Evolutionary conservation across 2,888 invertebrate species (phyloP), one percentile per base, ranked within the genome.

Genomic region (Spilosoma lubricipeda): DNA sequence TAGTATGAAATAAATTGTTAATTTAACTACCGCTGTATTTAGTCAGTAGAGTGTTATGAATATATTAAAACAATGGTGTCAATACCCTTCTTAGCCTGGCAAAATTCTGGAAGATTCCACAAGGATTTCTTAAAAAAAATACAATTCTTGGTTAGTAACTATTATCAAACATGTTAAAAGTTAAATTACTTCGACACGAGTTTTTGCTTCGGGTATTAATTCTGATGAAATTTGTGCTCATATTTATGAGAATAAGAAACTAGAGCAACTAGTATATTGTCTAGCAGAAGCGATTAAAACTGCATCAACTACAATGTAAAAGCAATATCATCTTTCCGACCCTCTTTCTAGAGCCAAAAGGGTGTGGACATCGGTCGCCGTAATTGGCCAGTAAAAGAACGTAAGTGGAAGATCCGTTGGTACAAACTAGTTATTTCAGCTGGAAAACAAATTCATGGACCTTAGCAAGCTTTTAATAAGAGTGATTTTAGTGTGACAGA

Each of bases 361-460:
- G 80, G 79, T 86, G 87, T 80, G 80, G 80, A 85, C 79, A 80
- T 79, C 76, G 86, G 74, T 76, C 81, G 75, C 77, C 76, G 77
- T 86, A 86, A 86, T 87, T 86, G 87, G 67, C 83, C 78, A 83
- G 86, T 86, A 86, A 86, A 86, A 86, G 83, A 85, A 86, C 83
- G 83, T 85, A 82, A 85, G 86, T 87, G 78, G 77, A 76, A 79
- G 78, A 84, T 76, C 74, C 76, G 70, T 78, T 67, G 68, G 52
- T n/a, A 42, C 79, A 72, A 79, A 78, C 45, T 70, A 72, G 68
- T 30, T 74, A 42, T 18, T 74, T 45, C 73, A 13, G 45, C 33
- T 74, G 18, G 1, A 30, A 68, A 74, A 77, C 20, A 18, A 39
- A 11, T 70, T 30, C 7, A 13, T 39, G 15, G 23, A 75, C 63